These are phyloP conservation scores for Erythrocercus mccallii DNA, from an alignment of 2,113 vertebrate species.

Conservation along the genomic window DNA sequence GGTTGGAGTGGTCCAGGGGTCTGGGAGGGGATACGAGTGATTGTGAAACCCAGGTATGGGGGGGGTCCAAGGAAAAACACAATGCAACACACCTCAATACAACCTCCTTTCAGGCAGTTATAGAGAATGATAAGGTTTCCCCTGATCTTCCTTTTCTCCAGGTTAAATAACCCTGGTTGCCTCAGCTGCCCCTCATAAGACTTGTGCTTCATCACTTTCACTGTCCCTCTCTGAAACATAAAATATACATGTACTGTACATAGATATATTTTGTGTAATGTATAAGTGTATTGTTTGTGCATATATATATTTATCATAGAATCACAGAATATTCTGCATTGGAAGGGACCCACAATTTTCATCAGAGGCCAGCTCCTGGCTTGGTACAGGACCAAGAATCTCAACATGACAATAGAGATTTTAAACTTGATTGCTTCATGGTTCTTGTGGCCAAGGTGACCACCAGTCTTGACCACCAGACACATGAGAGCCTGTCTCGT, in stretches of 20 bases:
- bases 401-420: background rate
- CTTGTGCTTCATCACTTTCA: background rate
- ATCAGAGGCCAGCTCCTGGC: background rate
- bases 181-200: background rate
- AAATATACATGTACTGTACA: background rate
- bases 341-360: background rate
- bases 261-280: background rate
- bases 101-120: background rate
- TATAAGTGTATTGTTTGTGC: background rate
- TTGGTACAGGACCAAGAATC: background rate
- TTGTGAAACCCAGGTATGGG: too few species aligned
- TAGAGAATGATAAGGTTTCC: background rate
- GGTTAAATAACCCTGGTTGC: background rate
- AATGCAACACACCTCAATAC: too few species aligned
- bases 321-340: background rate
- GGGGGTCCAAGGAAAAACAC: too few species aligned
- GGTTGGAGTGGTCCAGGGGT: too few species aligned
- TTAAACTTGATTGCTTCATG: background rate
- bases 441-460: background rate
- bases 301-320: background rate
- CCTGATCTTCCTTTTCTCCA: background rate
- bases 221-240: background rate
- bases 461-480: background rate
- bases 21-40: too few species aligned
- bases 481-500: background rate